Evolutionary conservation across 1,140 invertebrate genomes (phyloP), one percentile per base, ranked within the genome.

Genomic region (Solenopsis fugax): DNA sequence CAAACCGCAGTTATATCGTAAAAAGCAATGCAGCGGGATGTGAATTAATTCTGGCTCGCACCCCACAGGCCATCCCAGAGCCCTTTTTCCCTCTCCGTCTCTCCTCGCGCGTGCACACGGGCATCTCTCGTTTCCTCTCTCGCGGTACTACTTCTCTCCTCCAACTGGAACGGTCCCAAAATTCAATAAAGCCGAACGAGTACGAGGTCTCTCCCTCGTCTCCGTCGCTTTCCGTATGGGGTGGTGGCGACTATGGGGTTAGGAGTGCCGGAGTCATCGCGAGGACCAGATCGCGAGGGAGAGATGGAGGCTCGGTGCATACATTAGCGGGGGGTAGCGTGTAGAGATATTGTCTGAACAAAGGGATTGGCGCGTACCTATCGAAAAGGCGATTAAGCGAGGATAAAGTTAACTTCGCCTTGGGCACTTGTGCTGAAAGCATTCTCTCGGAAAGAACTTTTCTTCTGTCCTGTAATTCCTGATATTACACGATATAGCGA

Each of bases 1-100:
- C 95, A 95, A 95, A 95, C 94, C 94, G 93, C 94, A 95, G 94
- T 95, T 95, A 95, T 95, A 95, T 94, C 92, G 92, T 95, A 95
- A 95, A 95, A 95, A 95, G 94, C 94, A 93, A 94, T 95, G 93
- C 94, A 94, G 91, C 93, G 91, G 93, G 93, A 93, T 92, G 94
- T 93, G 94, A 95, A 95, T 95, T 94, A 95, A 95, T 95, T 95
- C 93, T 91, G 91, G 91, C 93, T 93, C 87, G 93, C 93, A 90
- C 91, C 91, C 91, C 91, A 90, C 92, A 73, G 80, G n/a, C 91
- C 91, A 90, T 67, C 64, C 41, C 84, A 18, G 2, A 50, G 64
- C 71, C 37, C 65, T 67, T 84, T 69, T 69, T 65, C 45, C 48
- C 64, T 86, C 77, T 37, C 34, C 56, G 72, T 69, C 75, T 89